phyloP scores from a whole-genome alignment of 2,888 invertebrate species.

The Eumerus sabulonum region DNA sequence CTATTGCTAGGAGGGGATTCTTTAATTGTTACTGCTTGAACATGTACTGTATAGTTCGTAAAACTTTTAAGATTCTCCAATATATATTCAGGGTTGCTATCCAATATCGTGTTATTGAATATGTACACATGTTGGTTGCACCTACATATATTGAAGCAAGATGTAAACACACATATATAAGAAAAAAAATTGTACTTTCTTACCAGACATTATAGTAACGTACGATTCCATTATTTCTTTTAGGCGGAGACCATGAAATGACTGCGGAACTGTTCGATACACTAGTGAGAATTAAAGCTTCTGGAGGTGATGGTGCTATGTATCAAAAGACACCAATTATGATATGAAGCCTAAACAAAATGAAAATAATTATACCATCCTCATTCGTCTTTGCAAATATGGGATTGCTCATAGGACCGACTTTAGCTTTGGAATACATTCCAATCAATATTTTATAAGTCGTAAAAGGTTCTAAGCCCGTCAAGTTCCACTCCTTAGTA shows the following conservation, averaged over 20 bases:
- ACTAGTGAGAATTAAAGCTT: slow-evolving; percentile 79
- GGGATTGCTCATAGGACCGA: slow-evolving; percentile 82
- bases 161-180: too few relatives aligned
- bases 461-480: slow-evolving; percentile 85
- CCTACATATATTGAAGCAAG: slow-evolving; percentile 41
- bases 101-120: slow-evolving; percentile 25
- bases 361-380: slow-evolving; percentile 80
- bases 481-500: slow-evolving; percentile 80
- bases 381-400: slow-evolving; percentile 85
- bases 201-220: slow-evolving; percentile 84
- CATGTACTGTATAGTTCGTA: slow-evolving; percentile 84
- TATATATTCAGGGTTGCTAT: slow-evolving; percentile 53
- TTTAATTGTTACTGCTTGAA: slow-evolving; percentile 85
- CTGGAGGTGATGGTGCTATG: slow-evolving; percentile 82
- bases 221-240: slow-evolving; percentile 86
- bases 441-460: slow-evolving; percentile 86
- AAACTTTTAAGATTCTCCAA: slow-evolving; percentile 81
- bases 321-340: slow-evolving; percentile 7
- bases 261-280: slow-evolving; percentile 82
- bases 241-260: slow-evolving; percentile 85
- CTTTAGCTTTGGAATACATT: slow-evolving; percentile 81
- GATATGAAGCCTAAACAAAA: not conserved
- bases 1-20: slow-evolving; percentile 83
- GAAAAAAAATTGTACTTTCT: slow-evolving; percentile 65
- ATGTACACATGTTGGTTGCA: slow-evolving; percentile 49